Evolutionary conservation across 2,888 invertebrate genomes (phyloP).

Genomic region (Drosophila parthenogenetica): DNA sequence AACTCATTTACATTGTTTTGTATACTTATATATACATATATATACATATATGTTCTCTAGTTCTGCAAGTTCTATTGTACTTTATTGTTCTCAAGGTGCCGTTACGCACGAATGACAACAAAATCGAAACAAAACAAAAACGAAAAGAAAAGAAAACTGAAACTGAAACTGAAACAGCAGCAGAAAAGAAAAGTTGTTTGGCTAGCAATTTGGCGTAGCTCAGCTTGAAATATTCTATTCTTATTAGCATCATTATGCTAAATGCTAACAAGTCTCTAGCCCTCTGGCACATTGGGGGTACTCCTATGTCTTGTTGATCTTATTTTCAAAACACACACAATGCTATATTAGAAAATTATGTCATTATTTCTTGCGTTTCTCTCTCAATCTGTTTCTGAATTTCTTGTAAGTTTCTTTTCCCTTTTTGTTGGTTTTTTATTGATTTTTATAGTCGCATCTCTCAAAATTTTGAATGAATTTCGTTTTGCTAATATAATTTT

Average conservation of each 20-base stretch:
- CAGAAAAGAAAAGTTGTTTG: slow-evolving; percentile 27
- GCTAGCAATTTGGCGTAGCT: slow-evolving; percentile 13
- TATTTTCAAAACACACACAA: neutral
- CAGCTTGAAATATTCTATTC: slow-evolving; percentile 20
- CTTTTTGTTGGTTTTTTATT: neutral
- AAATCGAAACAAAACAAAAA: slow-evolving; percentile 26
- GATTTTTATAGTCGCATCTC: slow-evolving; percentile 19
- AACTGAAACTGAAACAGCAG: neutral
- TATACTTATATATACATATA: neutral
- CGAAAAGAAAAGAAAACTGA: neutral
- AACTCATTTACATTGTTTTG: slow-evolving; percentile 22
- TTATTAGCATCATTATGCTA: slow-evolving; percentile 43
- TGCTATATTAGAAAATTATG: slow-evolving; percentile 25
- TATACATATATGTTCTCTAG: slow-evolving; percentile 2
- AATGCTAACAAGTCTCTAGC: slow-evolving; percentile 11
- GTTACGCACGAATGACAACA: slow-evolving; percentile 43
- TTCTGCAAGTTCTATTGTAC: slow-evolving; percentile 33
- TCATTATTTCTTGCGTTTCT: slow-evolving; percentile 9
- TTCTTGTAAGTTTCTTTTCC: neutral
- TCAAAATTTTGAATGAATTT: slow-evolving; percentile 12
- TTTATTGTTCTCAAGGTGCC: slow-evolving; percentile 45
- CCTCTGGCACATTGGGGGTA: neutral
- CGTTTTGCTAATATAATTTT: neutral
- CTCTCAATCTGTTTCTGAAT: neutral
- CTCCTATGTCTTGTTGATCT: neutral